A percentile compares a stretch with the other conserved stretches of the same genome.
These are phyloP conservation scores for Edolisoma coerulescens DNA, from an alignment of 2,113 vertebrate species.

Conservation along the genomic window DNA sequence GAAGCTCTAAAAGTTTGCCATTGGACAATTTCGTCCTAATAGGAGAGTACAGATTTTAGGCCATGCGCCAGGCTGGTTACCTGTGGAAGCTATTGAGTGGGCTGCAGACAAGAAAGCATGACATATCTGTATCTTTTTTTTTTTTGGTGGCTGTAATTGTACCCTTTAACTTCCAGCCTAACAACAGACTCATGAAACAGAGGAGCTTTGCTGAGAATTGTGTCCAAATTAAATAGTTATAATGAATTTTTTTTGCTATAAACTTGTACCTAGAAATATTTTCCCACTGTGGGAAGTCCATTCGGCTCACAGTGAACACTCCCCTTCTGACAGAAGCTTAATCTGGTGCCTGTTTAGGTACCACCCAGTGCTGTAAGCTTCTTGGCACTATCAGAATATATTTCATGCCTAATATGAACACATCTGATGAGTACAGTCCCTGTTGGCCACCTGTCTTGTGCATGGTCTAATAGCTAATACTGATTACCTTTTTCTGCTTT, in stretches of 20 bases:
- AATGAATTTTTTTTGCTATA: not conserved
- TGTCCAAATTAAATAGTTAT: not conserved
- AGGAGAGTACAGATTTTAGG: not conserved
- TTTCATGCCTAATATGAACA: not conserved
- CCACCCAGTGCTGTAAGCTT: not conserved
- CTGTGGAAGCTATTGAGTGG: not conserved
- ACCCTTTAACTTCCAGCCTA: not conserved
- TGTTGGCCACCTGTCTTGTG: not conserved
- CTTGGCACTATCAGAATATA: not conserved
- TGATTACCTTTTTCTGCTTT: not conserved
- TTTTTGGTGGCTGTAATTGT: not conserved
- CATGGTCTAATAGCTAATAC: not conserved
- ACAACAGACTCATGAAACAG: not conserved
- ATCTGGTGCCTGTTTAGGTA: not conserved
- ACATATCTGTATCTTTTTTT: not conserved
- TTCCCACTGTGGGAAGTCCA: not conserved
- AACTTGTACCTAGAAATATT: not conserved
- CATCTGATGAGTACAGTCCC: not conserved
- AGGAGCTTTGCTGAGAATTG: not conserved
- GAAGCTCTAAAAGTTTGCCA: not conserved
- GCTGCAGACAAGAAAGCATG: not conserved
- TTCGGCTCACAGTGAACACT: not conserved
- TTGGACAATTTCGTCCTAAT: not conserved
- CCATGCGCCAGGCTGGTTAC: not conserved
- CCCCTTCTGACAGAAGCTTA: not conserved